Conservation (phyloP, 2,797 vertebrate species). For the Muscicapa comitata region DNA sequence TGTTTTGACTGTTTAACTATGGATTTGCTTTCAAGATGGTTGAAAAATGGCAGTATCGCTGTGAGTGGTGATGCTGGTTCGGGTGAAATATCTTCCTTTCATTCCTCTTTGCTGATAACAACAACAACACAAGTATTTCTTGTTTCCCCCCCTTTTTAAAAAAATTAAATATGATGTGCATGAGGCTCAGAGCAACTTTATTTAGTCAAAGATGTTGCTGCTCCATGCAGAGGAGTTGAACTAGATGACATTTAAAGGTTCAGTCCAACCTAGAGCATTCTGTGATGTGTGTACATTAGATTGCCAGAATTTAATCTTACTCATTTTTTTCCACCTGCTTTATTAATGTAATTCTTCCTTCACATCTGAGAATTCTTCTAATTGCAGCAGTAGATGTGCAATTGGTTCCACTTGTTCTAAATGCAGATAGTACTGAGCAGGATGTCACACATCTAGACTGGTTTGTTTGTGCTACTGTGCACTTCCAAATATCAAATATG, state of each 20-base stretch:
- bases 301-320: not conserved
- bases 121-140: not conserved
- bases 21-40: not conserved
- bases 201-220: not conserved
- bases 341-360: not conserved
- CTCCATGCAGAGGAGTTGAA: not conserved
- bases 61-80: not conserved
- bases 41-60: not conserved
- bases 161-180: not conserved
- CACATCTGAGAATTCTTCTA: not conserved
- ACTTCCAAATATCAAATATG: not conserved
- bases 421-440: not conserved
- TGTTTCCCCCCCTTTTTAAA: accelerated
- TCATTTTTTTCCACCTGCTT: not conserved
- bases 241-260: not conserved
- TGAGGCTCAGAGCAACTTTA: not conserved
- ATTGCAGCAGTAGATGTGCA: not conserved
- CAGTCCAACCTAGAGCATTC: not conserved
- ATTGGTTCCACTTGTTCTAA: not conserved
- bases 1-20: not conserved
- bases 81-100: not conserved
- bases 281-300: not conserved
- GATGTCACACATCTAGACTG: not conserved
- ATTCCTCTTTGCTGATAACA: not conserved
- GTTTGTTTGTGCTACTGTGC: not conserved